These are phyloP conservation scores for Athrips mouffetella DNA, from an alignment of 2,888 invertebrate genomes.

Conservation along the genomic window DNA sequence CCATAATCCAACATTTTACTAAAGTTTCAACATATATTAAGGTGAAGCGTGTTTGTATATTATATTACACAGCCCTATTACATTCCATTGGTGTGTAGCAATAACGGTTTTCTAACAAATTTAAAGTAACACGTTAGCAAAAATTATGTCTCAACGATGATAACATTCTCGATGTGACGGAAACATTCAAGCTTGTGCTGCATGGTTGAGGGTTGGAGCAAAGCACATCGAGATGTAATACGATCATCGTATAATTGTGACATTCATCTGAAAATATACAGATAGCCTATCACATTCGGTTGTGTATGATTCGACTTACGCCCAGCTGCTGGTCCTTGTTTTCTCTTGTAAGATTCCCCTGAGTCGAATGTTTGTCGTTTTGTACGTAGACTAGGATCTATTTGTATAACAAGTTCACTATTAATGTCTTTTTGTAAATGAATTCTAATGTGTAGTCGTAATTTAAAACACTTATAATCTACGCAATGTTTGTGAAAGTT, in stretches of 20 bases:
- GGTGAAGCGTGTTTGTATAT: conserved; percentile 51
- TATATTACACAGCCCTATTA: conserved; percentile 63
- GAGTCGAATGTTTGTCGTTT: conserved; percentile 62
- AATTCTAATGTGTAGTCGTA: no score
- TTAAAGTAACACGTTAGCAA: conserved; percentile 27
- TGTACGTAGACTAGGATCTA: conserved; percentile 63
- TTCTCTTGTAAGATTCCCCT: conserved; percentile 79
- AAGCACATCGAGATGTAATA: conserved; percentile 73
- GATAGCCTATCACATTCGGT: conserved; percentile 19
- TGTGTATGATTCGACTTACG: conserved; percentile 75
- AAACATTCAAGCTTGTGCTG: conserved; percentile 69
- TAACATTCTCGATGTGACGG: conserved; percentile 70
- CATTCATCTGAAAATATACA: conserved; percentile 30
- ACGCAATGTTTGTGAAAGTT: background rate
- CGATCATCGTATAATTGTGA: conserved; percentile 63
- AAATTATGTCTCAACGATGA: conserved; percentile 53
- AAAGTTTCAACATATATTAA: conserved; percentile 30
- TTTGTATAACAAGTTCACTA: conserved; percentile 38
- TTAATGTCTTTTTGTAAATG: conserved; percentile 24
- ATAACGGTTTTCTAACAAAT: conserved; percentile 40
- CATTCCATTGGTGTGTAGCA: conserved; percentile 57
- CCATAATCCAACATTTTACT: conserved; percentile 34
- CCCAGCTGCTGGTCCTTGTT: conserved; percentile 80
- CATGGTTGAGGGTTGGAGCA: conserved; percentile 29
- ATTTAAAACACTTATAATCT: no score